Evolutionary conservation across 2,888 invertebrate genomes (phyloP).

Genomic region (Antitype chi): DNA sequence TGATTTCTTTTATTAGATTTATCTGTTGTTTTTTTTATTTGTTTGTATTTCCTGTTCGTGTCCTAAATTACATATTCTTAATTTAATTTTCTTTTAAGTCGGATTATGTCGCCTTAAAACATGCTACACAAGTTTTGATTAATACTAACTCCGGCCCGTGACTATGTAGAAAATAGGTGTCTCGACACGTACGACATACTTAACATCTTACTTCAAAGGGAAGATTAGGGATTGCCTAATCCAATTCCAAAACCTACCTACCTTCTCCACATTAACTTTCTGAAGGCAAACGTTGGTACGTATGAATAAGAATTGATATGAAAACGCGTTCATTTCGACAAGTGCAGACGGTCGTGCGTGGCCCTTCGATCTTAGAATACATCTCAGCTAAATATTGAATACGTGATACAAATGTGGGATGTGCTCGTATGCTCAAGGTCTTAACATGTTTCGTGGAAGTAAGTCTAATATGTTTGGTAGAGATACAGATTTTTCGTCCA

Average conservation of each 20-base stretch:
- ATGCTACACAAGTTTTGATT: too few species aligned
- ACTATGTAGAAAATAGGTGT: too few species aligned
- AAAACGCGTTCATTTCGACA: slow-evolving; percentile 68
- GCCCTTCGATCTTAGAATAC: slow-evolving; percentile 71
- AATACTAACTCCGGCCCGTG: too few species aligned
- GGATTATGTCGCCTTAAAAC: too few species aligned
- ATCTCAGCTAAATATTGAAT: slow-evolving; percentile 74
- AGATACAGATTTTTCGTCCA: background rate
- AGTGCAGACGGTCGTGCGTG: slow-evolving; percentile 64
- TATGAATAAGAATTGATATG: slow-evolving; percentile 72
- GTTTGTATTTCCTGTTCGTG: too few species aligned
- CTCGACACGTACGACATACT: too few species aligned
- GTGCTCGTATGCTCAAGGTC: slow-evolving; percentile 19
- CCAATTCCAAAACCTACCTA: slow-evolving; percentile 13
- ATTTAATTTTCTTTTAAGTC: too few species aligned
- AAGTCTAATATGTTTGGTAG: background rate
- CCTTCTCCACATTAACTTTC: slow-evolving; percentile 51
- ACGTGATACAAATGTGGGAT: slow-evolving; percentile 68
- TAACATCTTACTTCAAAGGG: slow-evolving; percentile 6
- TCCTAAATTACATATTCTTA: too few species aligned
- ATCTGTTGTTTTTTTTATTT: too few species aligned
- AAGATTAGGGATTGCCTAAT: background rate
- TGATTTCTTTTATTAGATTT: too few species aligned
- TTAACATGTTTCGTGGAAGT: background rate
- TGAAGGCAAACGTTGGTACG: slow-evolving; percentile 46